Conservation (phyloP, 2,113 vertebrate species). For the Eupsittula cactorum region DNA sequence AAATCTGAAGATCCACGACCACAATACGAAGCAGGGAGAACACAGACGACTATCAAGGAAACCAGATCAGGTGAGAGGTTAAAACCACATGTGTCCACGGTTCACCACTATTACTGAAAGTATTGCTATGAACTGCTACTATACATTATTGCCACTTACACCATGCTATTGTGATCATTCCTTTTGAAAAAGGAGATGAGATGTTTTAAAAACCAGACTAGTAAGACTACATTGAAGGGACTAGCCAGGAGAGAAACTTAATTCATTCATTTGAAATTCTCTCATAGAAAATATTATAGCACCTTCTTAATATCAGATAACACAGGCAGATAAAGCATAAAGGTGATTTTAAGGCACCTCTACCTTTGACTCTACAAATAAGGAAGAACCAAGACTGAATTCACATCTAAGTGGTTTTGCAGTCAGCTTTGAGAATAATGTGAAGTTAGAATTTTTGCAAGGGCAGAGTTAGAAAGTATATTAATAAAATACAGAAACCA, state of each 20-base stretch:
- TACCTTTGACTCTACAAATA: not conserved
- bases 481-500: not conserved
- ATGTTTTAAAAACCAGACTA: not conserved
- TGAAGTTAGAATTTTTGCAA: not conserved
- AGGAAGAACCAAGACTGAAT: not conserved
- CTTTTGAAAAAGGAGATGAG: not conserved
- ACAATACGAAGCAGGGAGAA: not conserved
- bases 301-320: not conserved
- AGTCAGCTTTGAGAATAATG: not conserved
- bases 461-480: not conserved
- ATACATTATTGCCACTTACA: not conserved
- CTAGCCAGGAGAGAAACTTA: not conserved
- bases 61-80: not conserved
- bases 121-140: not conserved
- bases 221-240: not conserved
- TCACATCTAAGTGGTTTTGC: not conserved
- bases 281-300: not conserved
- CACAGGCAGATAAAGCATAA: not conserved
- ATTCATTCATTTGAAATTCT: not conserved
- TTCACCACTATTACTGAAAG: no score
- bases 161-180: not conserved
- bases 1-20: not conserved
- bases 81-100: not conserved
- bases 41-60: not conserved
- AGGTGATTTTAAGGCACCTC: not conserved